Percentiles rank a stretch among this genome's conserved stretches.
These are phyloP conservation scores for Amiota communis DNA, from an alignment of 2,888 invertebrate genomes.

Conservation along the genomic window DNA sequence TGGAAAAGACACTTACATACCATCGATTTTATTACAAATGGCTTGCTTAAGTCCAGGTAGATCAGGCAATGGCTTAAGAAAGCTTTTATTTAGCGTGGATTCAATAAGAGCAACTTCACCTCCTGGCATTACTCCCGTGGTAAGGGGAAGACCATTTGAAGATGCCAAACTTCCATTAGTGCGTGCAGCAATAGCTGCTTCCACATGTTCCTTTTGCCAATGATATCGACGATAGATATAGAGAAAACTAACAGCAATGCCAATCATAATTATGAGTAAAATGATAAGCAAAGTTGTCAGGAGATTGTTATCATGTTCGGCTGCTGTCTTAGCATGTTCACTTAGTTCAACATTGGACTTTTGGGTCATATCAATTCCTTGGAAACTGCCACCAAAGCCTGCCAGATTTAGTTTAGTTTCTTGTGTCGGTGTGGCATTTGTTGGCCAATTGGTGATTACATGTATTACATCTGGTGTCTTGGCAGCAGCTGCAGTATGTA, in stretches of 20 bases:
- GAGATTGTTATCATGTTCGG: conserved; percentile 64
- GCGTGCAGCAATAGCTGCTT: conserved; percentile 53
- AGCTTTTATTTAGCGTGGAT: conserved; percentile 57
- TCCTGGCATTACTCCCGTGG: neutral
- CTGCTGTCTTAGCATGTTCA: conserved; percentile 36
- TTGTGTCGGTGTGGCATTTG: conserved; percentile 37
- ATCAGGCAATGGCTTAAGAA: conserved; percentile 69
- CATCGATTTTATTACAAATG: conserved; percentile 67
- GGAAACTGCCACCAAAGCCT: conserved; percentile 44
- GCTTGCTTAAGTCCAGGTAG: conserved; percentile 62
- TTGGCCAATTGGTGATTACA: conserved; percentile 63
- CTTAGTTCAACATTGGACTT: conserved; percentile 16
- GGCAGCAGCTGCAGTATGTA: conserved; percentile 50
- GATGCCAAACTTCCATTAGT: conserved; percentile 24
- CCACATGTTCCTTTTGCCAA: conserved; percentile 58
- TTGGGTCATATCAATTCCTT: conserved; percentile 35
- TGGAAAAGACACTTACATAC: conserved; percentile 67
- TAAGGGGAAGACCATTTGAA: neutral
- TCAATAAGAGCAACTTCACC: conserved; percentile 57
- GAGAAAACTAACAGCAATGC: conserved; percentile 63
- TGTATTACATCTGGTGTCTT: conserved; percentile 71
- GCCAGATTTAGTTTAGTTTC: conserved; percentile 59
- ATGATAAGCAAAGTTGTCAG: conserved; percentile 65
- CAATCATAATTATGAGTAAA: conserved; percentile 65
- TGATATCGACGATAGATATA: conserved; percentile 68